phyloP scores from a whole-genome alignment of 1,140 invertebrate species.

The Drosophila ananassae region DNA sequence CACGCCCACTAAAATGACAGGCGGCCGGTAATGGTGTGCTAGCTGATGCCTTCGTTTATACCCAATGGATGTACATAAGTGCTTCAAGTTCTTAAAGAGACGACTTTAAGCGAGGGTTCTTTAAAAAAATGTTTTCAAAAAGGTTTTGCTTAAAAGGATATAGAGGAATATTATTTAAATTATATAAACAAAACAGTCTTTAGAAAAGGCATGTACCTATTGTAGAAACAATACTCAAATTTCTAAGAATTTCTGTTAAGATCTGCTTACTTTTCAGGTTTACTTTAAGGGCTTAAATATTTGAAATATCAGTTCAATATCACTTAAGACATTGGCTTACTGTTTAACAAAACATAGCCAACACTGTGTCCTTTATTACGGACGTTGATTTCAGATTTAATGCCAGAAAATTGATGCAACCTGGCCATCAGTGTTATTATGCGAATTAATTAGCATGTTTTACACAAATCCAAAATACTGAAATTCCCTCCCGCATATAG shows the following conservation, averaged over 20 bases:
- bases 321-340: background rate
- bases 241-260: too few relatives aligned
- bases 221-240: too few relatives aligned
- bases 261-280: too few relatives aligned
- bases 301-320: too few relatives aligned
- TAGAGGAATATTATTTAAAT: too few relatives aligned
- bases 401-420: background rate
- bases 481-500: background rate
- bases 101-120: background rate
- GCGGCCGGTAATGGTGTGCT: conserved; percentile 27
- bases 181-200: too few relatives aligned
- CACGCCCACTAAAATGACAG: conserved; percentile 32
- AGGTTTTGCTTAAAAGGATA: too few relatives aligned
- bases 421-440: conserved; percentile 5
- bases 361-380: conserved; percentile 9
- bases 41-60: conserved; percentile 9
- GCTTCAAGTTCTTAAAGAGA: background rate
- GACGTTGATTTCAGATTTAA: conserved; percentile 1
- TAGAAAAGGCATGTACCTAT: too few relatives aligned
- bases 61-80: conserved; percentile 2
- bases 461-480: conserved; percentile 14
- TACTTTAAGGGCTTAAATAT: too few relatives aligned
- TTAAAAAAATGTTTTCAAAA: too few relatives aligned
- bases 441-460: conserved; percentile 29
- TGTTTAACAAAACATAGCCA: background rate